These are phyloP conservation scores for Caloenas nicobarica DNA, from an alignment of 2,113 vertebrate genomes.

Conservation along the genomic window DNA sequence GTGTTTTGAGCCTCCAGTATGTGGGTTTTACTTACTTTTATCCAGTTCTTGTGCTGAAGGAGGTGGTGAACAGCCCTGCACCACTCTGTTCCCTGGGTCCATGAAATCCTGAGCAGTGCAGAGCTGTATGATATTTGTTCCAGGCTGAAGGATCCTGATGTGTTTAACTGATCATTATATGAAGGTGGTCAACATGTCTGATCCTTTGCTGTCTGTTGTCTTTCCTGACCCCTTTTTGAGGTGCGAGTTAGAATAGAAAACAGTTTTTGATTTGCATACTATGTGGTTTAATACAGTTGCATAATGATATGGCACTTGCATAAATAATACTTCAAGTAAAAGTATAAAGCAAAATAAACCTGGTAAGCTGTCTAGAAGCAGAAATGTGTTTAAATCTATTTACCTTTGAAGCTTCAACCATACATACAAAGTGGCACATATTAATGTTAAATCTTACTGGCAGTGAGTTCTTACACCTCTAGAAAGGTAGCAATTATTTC, in stretches of 20 bases:
- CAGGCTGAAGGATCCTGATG: background rate
- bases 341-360: background rate
- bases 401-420: background rate
- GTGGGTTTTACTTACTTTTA: background rate
- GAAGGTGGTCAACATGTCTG: background rate
- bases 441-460: background rate
- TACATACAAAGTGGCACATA: background rate
- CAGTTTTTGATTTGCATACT: background rate
- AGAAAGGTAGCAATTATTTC: background rate
- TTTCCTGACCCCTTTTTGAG: background rate
- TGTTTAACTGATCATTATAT: background rate
- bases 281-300: background rate
- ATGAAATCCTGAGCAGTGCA: background rate
- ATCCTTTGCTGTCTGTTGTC: background rate
- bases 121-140: background rate
- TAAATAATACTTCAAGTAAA: background rate
- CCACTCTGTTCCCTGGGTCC: rapidly evolving
- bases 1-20: background rate
- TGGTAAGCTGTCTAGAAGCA: background rate
- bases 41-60: background rate
- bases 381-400: background rate
- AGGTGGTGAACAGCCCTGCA: background rate
- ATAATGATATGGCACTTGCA: background rate
- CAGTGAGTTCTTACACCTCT: background rate
- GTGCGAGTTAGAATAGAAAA: background rate